Percentiles rank a stretch among this genome's conserved stretches.
These are phyloP conservation scores for Masticophis lateralis DNA, from an alignment of 2,797 vertebrate species.

Conservation along the genomic window DNA sequence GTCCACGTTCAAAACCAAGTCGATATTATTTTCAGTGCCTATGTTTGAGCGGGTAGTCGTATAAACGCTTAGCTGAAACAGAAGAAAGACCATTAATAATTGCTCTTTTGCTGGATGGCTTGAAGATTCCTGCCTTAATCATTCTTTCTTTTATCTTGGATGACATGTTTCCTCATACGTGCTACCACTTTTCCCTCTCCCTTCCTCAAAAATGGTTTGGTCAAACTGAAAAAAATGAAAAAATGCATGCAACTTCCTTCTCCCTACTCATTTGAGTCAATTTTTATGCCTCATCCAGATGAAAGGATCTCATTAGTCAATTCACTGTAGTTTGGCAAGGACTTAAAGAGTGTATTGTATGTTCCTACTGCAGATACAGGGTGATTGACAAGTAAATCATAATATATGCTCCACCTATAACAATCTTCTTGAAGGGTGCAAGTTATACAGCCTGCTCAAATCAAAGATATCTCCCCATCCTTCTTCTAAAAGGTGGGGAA, in stretches of 20 bases:
- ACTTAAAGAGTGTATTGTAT: not conserved
- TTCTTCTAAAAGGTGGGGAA: not conserved
- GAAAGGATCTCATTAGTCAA: not conserved
- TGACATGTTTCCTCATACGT: no score
- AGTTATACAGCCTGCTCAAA: not conserved
- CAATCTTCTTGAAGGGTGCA: not conserved
- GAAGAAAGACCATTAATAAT: constrained; percentile 9
- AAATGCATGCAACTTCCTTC: not conserved
- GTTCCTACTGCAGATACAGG: not conserved
- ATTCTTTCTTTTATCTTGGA: not conserved
- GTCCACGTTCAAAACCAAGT: constrained; percentile 84
- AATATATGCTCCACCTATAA: not conserved
- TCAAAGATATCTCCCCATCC: not conserved
- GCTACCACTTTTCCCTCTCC: not conserved
- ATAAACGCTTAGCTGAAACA: constrained; percentile 88
- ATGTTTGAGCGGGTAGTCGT: constrained; percentile 81
- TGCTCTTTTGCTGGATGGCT: not conserved
- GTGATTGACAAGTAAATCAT: not conserved
- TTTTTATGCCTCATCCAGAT: not conserved
- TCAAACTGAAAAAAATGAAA: not conserved
- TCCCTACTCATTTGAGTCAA: not conserved
- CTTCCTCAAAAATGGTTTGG: not conserved
- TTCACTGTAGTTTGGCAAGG: not conserved
- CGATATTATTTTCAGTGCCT: constrained; percentile 81
- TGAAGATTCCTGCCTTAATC: accelerated